Percentiles rank a stretch among this genome's conserved stretches.
phyloP scores from a whole-genome alignment of 2,888 invertebrate genomes.

The Cheilosia pagana region DNA sequence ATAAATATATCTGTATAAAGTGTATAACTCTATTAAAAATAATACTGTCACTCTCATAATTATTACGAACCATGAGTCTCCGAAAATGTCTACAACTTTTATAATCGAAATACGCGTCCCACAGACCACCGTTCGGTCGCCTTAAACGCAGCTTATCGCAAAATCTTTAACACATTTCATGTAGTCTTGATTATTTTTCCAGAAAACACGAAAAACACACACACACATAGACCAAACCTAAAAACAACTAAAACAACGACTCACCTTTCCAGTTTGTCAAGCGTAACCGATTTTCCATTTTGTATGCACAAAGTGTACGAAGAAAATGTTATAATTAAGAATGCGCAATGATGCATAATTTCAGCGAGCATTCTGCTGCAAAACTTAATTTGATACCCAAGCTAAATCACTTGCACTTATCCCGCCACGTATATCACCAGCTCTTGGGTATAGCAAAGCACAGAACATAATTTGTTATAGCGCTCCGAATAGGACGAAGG shows the following conservation, averaged over 20 bases:
- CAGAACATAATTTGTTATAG: conserved; percentile 59
- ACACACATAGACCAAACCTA: neutral
- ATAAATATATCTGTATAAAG: too few species aligned
- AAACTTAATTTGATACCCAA: conserved; percentile 70
- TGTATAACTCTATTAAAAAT: too few species aligned
- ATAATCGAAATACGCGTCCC: too few species aligned
- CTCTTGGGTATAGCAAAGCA: conserved; percentile 16
- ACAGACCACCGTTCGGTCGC: too few species aligned
- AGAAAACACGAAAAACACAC: too few species aligned
- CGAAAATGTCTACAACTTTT: too few species aligned
- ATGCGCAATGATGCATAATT: conserved; percentile 82
- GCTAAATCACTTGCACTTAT: conserved; percentile 72
- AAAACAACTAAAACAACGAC: conserved; percentile 2
- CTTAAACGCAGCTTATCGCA: too few species aligned
- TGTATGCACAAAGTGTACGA: conserved; percentile 82
- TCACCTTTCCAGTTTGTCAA: conserved; percentile 63
- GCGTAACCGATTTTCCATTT: conserved; percentile 77
- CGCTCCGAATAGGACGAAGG: conserved; percentile 13
- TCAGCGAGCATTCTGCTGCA: conserved; percentile 75
- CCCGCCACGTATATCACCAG: conserved; percentile 53
- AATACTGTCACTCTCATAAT: too few species aligned
- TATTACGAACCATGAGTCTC: too few species aligned
- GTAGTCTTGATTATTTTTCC: too few species aligned
- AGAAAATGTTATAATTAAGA: conserved; percentile 83
- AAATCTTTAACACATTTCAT: too few species aligned